Evolutionary conservation across 1,140 invertebrate genomes (phyloP), one percentile per base, ranked within the genome.

Genomic region (Scaptodrosophila lebanonensis): DNA sequence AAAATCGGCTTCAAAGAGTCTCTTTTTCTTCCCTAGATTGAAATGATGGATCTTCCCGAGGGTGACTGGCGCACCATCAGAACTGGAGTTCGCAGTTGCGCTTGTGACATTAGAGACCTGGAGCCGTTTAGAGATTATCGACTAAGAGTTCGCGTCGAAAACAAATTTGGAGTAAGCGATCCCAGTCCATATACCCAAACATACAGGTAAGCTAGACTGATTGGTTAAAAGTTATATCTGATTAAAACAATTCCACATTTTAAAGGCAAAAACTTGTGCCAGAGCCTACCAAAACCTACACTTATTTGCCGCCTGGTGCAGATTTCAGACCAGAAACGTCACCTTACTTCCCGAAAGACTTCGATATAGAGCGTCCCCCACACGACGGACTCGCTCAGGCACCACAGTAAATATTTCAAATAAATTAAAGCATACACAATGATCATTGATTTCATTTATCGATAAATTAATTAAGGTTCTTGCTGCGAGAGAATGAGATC

Each of bases 161-260:
- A 98, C 85, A 95, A 96, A 86, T 96, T 95, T 79, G 97, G 97
- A n/a, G 91, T 98, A n/a, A 97, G 95, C 86, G 97, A 98, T 84
- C 96, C 97, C 0, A 97, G 95, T 20, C 95, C 95, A 3, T 95
- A 92, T 82, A 93, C 93, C 0, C 90, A 93, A 44, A 97, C 95
- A 0, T 94, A 93, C 71, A 89, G 83, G 84, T 83, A 30, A 51
- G 15, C 3, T 30, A 27, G 11, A 12, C 0, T 1, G 25, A 22
- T 4, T n/a, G 16, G 15, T 42, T 42, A 2, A 4, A 2, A 39
- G 13, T 6, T 4, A 2, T 12, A 9, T 38, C 0, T 1, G 2
- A 22, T 22, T 13, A 42, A 27, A n/a, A 2, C 1, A 9, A 13
- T 38, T 52, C 0, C 22, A 1, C 2, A n/a, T 7, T 0, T 40